A percentile compares a stretch with the other conserved stretches of the same genome.
Evolutionary conservation across 2,888 invertebrate species (phyloP).

Genomic region (Branchellion lobata): DNA sequence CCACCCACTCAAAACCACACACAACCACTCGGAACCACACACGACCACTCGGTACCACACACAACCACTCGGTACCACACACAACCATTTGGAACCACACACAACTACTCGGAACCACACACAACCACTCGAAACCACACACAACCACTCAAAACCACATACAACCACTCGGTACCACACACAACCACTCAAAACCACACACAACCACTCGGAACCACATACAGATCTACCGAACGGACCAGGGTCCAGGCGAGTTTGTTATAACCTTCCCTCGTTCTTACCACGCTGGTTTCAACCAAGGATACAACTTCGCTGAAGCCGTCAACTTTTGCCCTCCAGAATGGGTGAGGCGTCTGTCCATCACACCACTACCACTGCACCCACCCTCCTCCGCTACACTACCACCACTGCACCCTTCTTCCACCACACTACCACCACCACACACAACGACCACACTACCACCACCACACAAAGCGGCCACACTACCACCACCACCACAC

Average conservation of each 20-base stretch:
- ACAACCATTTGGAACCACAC: too few relatives aligned
- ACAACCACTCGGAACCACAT: too few relatives aligned
- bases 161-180: too few relatives aligned
- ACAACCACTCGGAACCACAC: too few relatives aligned
- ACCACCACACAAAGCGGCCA: constrained; percentile 68
- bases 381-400: not conserved
- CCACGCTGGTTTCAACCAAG: constrained; percentile 99
- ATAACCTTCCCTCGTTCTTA: constrained; percentile 99
- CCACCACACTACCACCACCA: not conserved
- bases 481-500: too few relatives aligned
- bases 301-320: constrained; percentile 98
- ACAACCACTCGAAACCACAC: too few relatives aligned
- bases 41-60: too few relatives aligned
- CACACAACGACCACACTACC: not conserved
- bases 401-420: too few relatives aligned
- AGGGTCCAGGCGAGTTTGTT: constrained; percentile 96
- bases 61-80: too few relatives aligned
- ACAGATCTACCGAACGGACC: constrained; percentile 78
- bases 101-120: constrained; percentile 69
- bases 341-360: constrained; percentile 72
- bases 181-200: too few relatives aligned
- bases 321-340: constrained; percentile 99
- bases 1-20: too few relatives aligned
- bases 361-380: not conserved
- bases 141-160: too few relatives aligned